These are phyloP conservation scores for Danio kyathit DNA, from an alignment of 2,797 vertebrate genomes.

Conservation along the genomic window DNA sequence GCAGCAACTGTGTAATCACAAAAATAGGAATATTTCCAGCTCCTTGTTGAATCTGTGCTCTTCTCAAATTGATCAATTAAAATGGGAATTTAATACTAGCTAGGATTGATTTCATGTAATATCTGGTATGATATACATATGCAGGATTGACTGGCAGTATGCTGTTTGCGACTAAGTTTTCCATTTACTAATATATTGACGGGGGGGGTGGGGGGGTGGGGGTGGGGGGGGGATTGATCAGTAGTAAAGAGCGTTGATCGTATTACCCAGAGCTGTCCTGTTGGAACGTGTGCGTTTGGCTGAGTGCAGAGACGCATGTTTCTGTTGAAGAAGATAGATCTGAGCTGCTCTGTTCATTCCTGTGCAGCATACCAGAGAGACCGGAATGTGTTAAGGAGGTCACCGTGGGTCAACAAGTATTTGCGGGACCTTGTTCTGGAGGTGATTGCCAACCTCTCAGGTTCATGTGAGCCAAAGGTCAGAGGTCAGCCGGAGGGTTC, in stretches of 20 bases:
- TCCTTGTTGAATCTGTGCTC: no score
- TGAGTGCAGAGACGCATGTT: conserved; percentile 16
- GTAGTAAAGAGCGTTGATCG: no score
- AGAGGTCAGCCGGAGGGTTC: conserved; percentile 49
- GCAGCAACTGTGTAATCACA: no score
- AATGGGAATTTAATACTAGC: no score
- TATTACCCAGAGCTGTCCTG: background rate
- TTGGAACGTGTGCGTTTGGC: background rate
- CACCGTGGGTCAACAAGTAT: conserved; percentile 45
- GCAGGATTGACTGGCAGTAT: background rate
- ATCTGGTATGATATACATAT: no score
- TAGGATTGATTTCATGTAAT: no score
- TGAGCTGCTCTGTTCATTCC: conserved; percentile 7
- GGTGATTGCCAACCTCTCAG: conserved; percentile 45
- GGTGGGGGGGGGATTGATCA: conserved; percentile 1
- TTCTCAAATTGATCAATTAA: no score
- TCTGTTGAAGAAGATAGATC: conserved; percentile 8
- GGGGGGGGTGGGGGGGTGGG: background rate
- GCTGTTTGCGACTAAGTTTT: background rate
- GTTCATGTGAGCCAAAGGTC: conserved; percentile 42
- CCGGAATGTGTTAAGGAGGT: conserved; percentile 33
- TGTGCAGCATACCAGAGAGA: conserved; percentile 29
- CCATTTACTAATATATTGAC: background rate
- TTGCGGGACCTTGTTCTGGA: conserved; percentile 29
- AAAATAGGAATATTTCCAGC: no score